phyloP scores from a whole-genome alignment of 2,888 invertebrate genomes.

The Pecten maximus region DNA sequence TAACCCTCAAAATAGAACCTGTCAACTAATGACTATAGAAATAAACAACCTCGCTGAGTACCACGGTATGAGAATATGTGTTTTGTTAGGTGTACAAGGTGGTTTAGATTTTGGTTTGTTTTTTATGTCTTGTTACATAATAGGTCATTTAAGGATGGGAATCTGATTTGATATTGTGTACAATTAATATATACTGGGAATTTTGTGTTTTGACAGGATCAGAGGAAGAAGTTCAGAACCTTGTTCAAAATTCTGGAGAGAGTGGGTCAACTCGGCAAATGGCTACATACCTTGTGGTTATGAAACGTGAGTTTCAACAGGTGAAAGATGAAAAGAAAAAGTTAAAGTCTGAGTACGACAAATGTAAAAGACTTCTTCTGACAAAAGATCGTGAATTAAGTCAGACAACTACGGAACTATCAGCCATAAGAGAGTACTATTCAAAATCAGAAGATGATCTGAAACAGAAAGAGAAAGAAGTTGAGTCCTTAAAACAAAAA shows the following conservation, averaged over 20 bases:
- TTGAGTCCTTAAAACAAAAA: conserved; percentile 63
- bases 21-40: too few species aligned
- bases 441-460: conserved; percentile 73
- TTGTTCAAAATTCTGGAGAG: conserved; percentile 60
- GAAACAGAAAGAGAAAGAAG: conserved; percentile 67
- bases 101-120: too few species aligned
- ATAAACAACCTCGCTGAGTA: too few species aligned
- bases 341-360: conserved; percentile 69
- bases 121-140: too few species aligned
- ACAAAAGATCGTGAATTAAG: conserved; percentile 60
- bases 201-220: conserved; percentile 63
- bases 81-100: too few species aligned
- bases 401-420: conserved; percentile 61
- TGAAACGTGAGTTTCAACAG: conserved; percentile 77
- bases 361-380: conserved; percentile 63
- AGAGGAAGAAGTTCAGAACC: conserved; percentile 62
- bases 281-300: conserved; percentile 68
- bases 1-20: too few species aligned
- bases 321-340: conserved; percentile 71
- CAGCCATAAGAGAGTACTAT: conserved; percentile 63
- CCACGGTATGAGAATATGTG: too few species aligned
- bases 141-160: too few species aligned
- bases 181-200: background rate
- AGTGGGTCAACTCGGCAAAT: background rate
- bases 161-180: background rate